Evolutionary conservation across 1,140 invertebrate genomes (phyloP).

Genomic region (Thrips palmi): DNA sequence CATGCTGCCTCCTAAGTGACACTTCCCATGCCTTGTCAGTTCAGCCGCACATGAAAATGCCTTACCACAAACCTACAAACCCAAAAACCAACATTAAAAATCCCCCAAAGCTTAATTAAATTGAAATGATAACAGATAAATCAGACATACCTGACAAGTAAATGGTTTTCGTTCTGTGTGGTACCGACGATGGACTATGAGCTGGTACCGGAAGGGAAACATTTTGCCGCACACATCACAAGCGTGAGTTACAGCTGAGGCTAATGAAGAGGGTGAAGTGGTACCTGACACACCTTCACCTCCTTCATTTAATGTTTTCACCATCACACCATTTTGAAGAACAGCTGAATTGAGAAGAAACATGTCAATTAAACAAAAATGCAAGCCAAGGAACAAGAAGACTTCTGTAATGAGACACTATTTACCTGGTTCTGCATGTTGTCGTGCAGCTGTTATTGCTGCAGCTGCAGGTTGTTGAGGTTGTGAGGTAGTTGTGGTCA

Average conservation of each 20-base stretch:
- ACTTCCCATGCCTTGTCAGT: conserved; percentile 59
- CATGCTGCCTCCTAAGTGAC: conserved; percentile 55
- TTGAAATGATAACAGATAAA: neutral
- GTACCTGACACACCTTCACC: conserved; percentile 7
- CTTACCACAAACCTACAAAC: conserved; percentile 44
- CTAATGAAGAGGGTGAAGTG: conserved; percentile 19
- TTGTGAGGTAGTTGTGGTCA: neutral
- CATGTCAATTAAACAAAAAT: no score
- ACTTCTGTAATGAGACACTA: no score
- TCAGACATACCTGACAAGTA: conserved; percentile 45
- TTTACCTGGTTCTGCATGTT: no score
- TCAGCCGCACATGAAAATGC: conserved; percentile 57
- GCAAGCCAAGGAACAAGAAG: no score
- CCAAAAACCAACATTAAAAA: conserved; percentile 1
- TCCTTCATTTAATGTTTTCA: no score
- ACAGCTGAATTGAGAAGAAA: no score
- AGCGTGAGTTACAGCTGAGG: conserved; percentile 41
- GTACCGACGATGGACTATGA: conserved; percentile 66
- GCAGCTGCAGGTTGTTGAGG: neutral
- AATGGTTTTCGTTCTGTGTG: conserved; percentile 71
- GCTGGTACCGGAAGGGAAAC: conserved; percentile 68
- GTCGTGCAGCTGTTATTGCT: neutral
- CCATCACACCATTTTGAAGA: no score
- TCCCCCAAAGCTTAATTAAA: neutral
- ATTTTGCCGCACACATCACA: conserved; percentile 71